Evolutionary conservation across 2,888 invertebrate genomes (phyloP).

Genomic region (Eristalis pertinax): DNA sequence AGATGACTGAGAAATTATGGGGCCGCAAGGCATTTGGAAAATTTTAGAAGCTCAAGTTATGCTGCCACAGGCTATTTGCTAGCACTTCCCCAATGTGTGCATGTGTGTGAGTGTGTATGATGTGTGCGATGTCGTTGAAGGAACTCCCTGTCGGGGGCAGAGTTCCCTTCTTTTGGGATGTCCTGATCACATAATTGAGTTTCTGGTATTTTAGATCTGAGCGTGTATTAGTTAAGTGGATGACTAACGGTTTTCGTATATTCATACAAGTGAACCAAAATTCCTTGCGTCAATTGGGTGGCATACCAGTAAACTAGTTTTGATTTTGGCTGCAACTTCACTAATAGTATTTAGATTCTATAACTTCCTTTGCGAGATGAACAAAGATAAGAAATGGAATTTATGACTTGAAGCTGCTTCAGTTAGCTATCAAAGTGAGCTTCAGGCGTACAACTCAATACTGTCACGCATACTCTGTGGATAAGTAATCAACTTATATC

Average conservation of each 20-base stretch:
- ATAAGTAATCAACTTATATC: not conserved
- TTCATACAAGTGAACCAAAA: slow-evolving; percentile 12
- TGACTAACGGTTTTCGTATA: not conserved
- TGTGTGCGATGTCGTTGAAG: not conserved
- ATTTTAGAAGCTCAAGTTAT: slow-evolving; percentile 44
- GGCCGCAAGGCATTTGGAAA: slow-evolving; percentile 27
- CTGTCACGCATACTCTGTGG: not conserved
- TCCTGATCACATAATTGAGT: slow-evolving; percentile 61
- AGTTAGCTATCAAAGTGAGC: not conserved
- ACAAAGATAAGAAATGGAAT: not conserved
- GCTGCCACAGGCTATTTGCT: slow-evolving; percentile 60
- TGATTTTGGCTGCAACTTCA: slow-evolving; percentile 10
- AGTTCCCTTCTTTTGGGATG: slow-evolving; percentile 11
- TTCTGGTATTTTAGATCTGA: slow-evolving; percentile 44
- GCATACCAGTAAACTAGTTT: slow-evolving; percentile 29
- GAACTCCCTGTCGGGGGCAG: not conserved
- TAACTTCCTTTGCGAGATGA: not conserved
- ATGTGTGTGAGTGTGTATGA: not conserved
- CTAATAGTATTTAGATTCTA: not conserved
- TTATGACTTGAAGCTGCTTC: not conserved
- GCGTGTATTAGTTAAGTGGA: slow-evolving; percentile 48
- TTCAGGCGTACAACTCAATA: not conserved
- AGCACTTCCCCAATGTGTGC: slow-evolving; percentile 47
- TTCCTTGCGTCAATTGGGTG: not conserved
- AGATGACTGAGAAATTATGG: slow-evolving; percentile 4